phyloP scores from a whole-genome alignment of 2,113 vertebrate species.

The Pituophis catenifer region DNA sequence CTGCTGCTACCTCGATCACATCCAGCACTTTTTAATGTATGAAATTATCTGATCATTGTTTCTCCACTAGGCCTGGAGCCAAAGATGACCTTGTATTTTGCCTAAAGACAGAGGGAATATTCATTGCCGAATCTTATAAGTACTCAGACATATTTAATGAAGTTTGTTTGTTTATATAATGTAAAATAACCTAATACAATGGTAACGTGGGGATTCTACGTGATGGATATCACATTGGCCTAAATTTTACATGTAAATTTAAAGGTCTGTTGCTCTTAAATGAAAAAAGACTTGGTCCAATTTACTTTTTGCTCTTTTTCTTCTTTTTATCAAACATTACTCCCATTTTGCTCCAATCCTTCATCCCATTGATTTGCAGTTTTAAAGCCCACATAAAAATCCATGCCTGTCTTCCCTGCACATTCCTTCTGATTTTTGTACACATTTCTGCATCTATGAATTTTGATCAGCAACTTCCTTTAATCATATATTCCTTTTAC shows the following conservation, averaged over 20 bases:
- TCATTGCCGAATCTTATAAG: background rate
- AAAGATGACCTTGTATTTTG: background rate
- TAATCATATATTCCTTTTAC: background rate
- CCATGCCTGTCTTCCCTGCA: background rate
- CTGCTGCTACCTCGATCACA: background rate
- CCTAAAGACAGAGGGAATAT: background rate
- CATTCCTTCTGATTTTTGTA: background rate
- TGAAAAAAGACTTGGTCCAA: background rate
- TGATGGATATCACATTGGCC: background rate
- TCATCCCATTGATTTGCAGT: background rate
- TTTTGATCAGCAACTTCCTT: background rate
- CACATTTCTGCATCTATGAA: background rate
- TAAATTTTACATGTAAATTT: background rate
- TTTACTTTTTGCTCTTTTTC: background rate
- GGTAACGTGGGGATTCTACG: background rate
- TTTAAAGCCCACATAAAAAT: background rate
- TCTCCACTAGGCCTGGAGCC: background rate
- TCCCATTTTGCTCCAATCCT: background rate
- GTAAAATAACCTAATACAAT: background rate
- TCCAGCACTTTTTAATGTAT: background rate
- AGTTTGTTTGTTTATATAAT: background rate
- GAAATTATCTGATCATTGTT: background rate
- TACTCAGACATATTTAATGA: background rate
- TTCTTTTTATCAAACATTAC: background rate
- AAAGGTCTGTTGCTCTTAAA: background rate